Evolutionary conservation across 1,140 invertebrate species (phyloP), one percentile per base, ranked within the genome.

Genomic region (Hormaphis cornu): DNA sequence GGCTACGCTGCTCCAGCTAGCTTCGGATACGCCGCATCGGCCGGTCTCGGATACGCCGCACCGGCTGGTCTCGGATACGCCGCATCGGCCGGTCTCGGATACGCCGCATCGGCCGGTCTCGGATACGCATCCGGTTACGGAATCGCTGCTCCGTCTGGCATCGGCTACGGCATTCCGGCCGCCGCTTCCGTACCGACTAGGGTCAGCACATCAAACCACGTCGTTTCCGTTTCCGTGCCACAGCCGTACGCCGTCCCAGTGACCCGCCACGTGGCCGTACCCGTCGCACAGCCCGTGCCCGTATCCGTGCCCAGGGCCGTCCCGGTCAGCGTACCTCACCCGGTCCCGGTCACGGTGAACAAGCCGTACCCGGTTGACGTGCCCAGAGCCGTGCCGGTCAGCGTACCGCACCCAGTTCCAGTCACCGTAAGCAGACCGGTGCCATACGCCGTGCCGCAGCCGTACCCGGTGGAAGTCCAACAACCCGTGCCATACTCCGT

Each of bases 291-390:
- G 76, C 84, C 87, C 18, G 81, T 88, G 44, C 82, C 87, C 3
- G 77, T 89, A 7, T 84, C 83, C 14, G 83, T 88, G 0, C 83
- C 86, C 0, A 85, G 88, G 33, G 87, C 88, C 0, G 86, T 89
- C 7, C 86, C 88, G 71, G 82, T 89, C 22, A 87, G 87, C 0
- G 83, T 88, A 4, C 82, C 86, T 0, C 86, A 88, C 72, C 85
- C 86, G 3, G 82, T 88, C 0, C 81, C 86, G 1, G 84, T 89
- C 24, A 83, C 86, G 0, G 82, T 89, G 10, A 81, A 88, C 63
- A 87, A 85, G 74, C 87, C 88, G 69, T 80, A 89, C 9, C 84
- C 82, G 8, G 82, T 88, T 50, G 86, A 87, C 0, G 81, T 88
- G 54, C 85, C 82, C 50, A 81, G 87, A 9, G 86, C 87, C 1